These are phyloP conservation scores for Spilogale gracilis DNA, from an alignment of 2,113 vertebrate genomes.

Conservation along the genomic window DNA sequence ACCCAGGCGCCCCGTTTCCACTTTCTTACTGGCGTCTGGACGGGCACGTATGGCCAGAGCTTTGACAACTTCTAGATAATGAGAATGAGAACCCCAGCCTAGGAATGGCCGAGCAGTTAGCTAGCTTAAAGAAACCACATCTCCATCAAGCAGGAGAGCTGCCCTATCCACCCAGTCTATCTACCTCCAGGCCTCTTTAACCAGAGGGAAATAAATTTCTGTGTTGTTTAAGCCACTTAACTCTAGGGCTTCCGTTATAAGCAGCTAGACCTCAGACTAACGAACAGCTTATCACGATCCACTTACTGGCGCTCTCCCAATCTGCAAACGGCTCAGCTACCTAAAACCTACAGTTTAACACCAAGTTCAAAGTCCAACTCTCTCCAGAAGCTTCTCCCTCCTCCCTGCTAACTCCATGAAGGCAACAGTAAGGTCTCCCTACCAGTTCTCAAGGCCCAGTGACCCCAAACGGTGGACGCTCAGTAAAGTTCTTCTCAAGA, in stretches of 20 bases:
- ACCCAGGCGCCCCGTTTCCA: too few relatives aligned
- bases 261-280: background rate
- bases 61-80: background rate
- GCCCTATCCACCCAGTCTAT: rapidly evolving
- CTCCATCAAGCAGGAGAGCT: background rate
- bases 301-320: background rate
- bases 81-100: background rate
- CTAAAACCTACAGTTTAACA: background rate
- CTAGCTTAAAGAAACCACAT: background rate
- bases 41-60: background rate
- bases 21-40: background rate
- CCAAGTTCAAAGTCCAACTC: background rate
- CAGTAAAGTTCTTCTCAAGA: background rate
- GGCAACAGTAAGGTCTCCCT: background rate
- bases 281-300: background rate
- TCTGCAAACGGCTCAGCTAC: background rate
- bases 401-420: background rate
- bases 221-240: background rate
- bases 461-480: too few relatives aligned
- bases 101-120: rapidly evolving
- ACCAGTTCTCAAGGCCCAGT: background rate
- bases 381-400: background rate
- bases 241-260: background rate
- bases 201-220: background rate
- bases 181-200: background rate